These are phyloP conservation scores for Drosophila punjabiensis DNA, from an alignment of 1,140 invertebrate species.

Conservation along the genomic window DNA sequence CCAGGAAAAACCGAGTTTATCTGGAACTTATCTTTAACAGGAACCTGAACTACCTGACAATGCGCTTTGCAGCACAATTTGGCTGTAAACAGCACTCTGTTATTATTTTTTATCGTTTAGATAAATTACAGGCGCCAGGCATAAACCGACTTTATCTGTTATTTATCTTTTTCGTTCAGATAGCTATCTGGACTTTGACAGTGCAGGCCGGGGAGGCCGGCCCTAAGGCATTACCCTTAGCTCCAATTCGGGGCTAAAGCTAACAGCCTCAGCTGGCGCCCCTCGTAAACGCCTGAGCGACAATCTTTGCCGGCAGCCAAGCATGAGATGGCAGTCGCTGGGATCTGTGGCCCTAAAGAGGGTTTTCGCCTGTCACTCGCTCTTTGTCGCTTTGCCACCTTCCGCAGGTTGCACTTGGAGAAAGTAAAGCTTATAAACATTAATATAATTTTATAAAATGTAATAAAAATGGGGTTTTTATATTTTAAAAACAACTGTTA, in stretches of 20 bases:
- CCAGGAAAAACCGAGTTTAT: too few species aligned
- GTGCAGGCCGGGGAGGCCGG: not conserved
- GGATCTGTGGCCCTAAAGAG: conserved; percentile 2
- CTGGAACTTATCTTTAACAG: too few species aligned
- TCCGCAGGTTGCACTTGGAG: conserved; percentile 1
- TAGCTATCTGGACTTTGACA: not conserved
- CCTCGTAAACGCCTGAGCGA: conserved; percentile 72
- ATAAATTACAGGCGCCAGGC: not conserved
- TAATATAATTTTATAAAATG: not conserved
- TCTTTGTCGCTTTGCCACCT: conserved; percentile 30
- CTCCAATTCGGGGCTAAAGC: not conserved
- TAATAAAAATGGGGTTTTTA: not conserved
- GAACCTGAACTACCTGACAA: too few species aligned
- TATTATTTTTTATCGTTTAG: not conserved
- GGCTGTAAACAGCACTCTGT: not conserved
- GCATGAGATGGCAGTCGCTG: conserved; percentile 35
- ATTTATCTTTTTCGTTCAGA: not conserved
- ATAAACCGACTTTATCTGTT: not conserved
- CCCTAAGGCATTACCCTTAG: conserved; percentile 39
- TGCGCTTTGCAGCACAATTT: not conserved
- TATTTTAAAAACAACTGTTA: not conserved
- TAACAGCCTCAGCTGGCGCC: conserved; percentile 50
- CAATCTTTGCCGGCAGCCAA: conserved; percentile 74
- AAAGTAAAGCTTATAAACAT: too few species aligned
- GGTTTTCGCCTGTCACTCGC: conserved; percentile 30